Conservation (phyloP, 2,888 invertebrate species). For the Deilephila elpenor region DNA sequence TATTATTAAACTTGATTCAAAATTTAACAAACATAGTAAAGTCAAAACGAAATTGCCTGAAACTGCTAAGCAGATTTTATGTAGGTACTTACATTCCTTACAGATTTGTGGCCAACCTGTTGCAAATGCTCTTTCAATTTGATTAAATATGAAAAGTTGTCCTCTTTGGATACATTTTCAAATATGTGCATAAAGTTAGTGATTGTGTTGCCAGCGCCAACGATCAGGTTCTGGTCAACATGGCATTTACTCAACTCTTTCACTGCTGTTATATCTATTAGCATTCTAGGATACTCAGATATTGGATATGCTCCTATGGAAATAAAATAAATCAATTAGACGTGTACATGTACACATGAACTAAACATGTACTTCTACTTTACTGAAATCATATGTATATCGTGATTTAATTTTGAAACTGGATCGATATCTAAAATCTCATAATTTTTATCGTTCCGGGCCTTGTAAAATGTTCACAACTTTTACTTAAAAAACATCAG, state of each 20-base stretch:
- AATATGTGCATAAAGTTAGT: constrained; percentile 79
- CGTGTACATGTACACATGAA: no score
- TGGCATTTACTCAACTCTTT: constrained; percentile 77
- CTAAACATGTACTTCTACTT: no score
- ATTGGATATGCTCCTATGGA: constrained; percentile 68
- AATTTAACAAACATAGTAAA: no score
- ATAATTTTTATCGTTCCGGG: no score
- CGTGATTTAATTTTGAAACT: no score
- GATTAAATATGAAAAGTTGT: constrained; percentile 70
- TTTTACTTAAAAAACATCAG: no score
- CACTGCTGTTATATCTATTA: constrained; percentile 86
- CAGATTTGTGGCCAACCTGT: constrained; percentile 87
- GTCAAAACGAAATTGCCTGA: no score
- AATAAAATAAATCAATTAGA: background rate
- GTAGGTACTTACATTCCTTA: constrained; percentile 86
- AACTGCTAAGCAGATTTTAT: no score
- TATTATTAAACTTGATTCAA: no score
- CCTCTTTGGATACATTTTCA: background rate
- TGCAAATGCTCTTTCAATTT: constrained; percentile 86
- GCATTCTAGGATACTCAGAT: constrained; percentile 63
- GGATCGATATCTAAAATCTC: no score
- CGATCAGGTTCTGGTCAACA: constrained; percentile 68
- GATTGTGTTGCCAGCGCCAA: constrained; percentile 85
- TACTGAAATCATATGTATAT: no score
- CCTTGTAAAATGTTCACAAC: no score